These are phyloP conservation scores for Zeugodacus cucurbitae DNA, from an alignment of 1,140 invertebrate genomes.

Conservation along the genomic window DNA sequence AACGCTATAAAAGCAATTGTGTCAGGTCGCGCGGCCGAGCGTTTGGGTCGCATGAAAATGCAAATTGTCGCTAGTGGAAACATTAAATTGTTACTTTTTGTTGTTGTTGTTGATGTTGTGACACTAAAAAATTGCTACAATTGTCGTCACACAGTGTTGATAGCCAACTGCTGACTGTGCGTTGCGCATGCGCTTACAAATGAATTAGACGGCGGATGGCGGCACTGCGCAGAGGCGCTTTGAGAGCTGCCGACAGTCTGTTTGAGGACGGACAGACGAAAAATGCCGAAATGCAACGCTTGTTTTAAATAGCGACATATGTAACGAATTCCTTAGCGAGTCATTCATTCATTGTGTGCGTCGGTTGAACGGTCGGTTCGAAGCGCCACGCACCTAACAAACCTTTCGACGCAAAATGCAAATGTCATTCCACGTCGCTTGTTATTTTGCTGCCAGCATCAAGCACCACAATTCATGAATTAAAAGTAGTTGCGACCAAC, in stretches of 20 bases:
- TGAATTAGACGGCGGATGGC: neutral
- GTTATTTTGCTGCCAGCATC: slow-evolving; percentile 20
- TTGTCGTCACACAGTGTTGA: neutral
- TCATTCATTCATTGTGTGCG: neutral
- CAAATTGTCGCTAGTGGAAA: neutral
- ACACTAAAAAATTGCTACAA: neutral
- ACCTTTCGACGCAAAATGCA: neutral
- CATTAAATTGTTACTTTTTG: neutral
- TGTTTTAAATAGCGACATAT: neutral
- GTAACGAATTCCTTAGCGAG: neutral
- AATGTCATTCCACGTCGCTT: neutral
- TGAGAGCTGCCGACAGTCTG: neutral
- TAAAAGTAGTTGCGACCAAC: slow-evolving; percentile 24
- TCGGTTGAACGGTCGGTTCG: too few species aligned
- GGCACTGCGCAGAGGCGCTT: neutral
- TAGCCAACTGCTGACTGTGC: neutral
- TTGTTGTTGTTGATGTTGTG: neutral
- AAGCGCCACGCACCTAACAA: neutral
- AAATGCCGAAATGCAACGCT: neutral
- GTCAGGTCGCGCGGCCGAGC: neutral
- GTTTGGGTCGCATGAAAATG: slow-evolving; percentile 1
- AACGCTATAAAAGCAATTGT: neutral
- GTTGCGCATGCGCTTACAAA: slow-evolving; percentile 1
- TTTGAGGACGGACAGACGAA: neutral
- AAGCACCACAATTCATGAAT: slow-evolving; percentile 12